Percentiles rank a stretch among this genome's conserved stretches.
Conservation (phyloP, 2,888 invertebrate genomes). For the Philopedon plagiatum region DNA sequence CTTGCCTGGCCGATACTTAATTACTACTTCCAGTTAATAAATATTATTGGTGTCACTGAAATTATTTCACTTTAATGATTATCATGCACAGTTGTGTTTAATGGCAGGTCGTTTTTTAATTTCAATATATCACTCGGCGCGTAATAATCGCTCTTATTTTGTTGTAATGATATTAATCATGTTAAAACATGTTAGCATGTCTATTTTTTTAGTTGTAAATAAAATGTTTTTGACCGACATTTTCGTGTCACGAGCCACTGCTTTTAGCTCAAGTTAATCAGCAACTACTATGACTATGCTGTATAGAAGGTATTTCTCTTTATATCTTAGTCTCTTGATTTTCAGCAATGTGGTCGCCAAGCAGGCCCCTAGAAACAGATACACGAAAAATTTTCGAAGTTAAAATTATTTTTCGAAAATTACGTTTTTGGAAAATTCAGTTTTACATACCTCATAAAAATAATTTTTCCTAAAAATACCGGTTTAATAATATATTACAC, state of each 20-base stretch:
- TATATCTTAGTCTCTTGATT: no score
- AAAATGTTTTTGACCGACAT: not conserved
- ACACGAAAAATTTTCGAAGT: no score
- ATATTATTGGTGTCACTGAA: conserved; percentile 15
- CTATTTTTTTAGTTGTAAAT: not conserved
- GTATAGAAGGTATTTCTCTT: no score
- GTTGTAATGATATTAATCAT: not conserved
- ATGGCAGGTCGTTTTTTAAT: conserved; percentile 15
- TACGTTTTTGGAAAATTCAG: no score
- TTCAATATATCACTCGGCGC: not conserved
- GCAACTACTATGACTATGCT: no score
- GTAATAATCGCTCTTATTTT: not conserved
- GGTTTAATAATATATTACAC: no score
- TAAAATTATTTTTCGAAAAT: no score
- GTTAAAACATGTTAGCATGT: not conserved
- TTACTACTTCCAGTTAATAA: conserved; percentile 7
- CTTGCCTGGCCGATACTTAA: not conserved
- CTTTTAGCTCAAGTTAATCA: no score
- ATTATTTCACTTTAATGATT: not conserved
- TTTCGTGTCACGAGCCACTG: not conserved
- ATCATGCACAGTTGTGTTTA: not conserved
- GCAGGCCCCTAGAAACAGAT: no score
- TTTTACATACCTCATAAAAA: no score
- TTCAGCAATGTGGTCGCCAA: no score
- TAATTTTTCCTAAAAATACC: no score